Evolutionary conservation across 2,113 vertebrate species (phyloP), one percentile per base, ranked within the genome.

Genomic region (Puntigrus tetrazona): DNA sequence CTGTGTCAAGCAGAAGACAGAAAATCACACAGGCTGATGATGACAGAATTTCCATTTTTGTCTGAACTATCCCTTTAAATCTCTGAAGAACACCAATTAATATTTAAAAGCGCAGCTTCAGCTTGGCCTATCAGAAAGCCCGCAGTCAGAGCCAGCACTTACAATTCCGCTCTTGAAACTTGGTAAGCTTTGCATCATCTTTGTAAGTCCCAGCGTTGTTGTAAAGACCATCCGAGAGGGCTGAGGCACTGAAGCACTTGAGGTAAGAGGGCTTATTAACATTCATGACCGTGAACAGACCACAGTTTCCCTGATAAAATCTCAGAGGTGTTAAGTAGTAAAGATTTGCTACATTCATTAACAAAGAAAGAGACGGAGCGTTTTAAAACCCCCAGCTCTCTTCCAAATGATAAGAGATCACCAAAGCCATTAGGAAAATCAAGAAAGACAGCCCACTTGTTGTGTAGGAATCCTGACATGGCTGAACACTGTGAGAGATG

Each of bases 381-480:
- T 45, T 61, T 72, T 41, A 72, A 87, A 81, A 80, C 41, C 27
- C 38, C n/a, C 41, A 69, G 61, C 69, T 36, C 31, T 69, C 50
- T 80, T 65, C 43, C 61, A 41, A 86, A 78, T 47, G 77, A 83
- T 70, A 67, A 70, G 69, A 74, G 75, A 69, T 85, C 85, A 43
- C 47, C 31, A 27, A 72, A 76, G 61, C 61, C 69, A 77, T 88
- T 83, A 73, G 63, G 50, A 82, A 86, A 87, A 90, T 87, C n/a
- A 34, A 85, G 55, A 63, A 52, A 82, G 87, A 74, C 77, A 76
- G 25, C 81, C 83, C 87, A 86, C 85, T 89, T 88, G 88, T 92
- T 90, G 88, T 92, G 87, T 90, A 82, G 91, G 88, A 91, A 90
- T 83, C 84, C 90, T 92, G 87, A 84, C 84, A 88, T 74, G 82